Conservation (phyloP, 2,888 invertebrate genomes). For the Aplocera efformata region DNA sequence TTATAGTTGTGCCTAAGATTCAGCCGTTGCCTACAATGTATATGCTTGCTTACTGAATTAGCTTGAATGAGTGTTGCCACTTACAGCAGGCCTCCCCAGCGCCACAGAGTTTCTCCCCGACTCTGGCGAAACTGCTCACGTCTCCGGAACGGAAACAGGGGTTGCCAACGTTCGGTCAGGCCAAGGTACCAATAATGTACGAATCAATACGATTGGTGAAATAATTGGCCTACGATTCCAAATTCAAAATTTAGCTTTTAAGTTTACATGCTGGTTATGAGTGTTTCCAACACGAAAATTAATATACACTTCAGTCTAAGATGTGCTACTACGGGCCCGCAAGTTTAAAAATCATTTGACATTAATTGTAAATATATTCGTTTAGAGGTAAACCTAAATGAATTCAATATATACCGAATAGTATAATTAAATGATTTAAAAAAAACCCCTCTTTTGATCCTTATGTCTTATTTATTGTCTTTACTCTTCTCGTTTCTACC, state of each 20-base stretch:
- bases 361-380: too few species aligned
- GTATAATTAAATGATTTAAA: too few species aligned
- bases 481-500: too few species aligned
- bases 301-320: too few species aligned
- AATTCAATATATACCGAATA: too few species aligned
- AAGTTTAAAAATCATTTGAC: too few species aligned
- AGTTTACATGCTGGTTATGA: slow-evolving; percentile 31
- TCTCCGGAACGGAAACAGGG: slow-evolving; percentile 80
- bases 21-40: slow-evolving; percentile 21
- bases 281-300: slow-evolving; percentile 5
- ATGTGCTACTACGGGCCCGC: too few species aligned
- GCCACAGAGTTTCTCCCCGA: slow-evolving; percentile 87
- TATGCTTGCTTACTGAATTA: slow-evolving; percentile 33
- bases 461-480: too few species aligned
- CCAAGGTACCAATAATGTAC: slow-evolving; percentile 72
- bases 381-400: too few species aligned
- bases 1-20: too few species aligned
- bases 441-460: too few species aligned
- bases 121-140: slow-evolving; percentile 88
- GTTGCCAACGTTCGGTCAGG: slow-evolving; percentile 76
- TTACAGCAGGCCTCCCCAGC: slow-evolving; percentile 77
- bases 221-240: slow-evolving; percentile 72
- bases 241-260: slow-evolving; percentile 76
- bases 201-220: slow-evolving; percentile 66
- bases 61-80: slow-evolving; percentile 78